Percentiles rank a stretch among this genome's conserved stretches.
Conservation (phyloP, 2,113 vertebrate species). For the Stictonetta naevosa region DNA sequence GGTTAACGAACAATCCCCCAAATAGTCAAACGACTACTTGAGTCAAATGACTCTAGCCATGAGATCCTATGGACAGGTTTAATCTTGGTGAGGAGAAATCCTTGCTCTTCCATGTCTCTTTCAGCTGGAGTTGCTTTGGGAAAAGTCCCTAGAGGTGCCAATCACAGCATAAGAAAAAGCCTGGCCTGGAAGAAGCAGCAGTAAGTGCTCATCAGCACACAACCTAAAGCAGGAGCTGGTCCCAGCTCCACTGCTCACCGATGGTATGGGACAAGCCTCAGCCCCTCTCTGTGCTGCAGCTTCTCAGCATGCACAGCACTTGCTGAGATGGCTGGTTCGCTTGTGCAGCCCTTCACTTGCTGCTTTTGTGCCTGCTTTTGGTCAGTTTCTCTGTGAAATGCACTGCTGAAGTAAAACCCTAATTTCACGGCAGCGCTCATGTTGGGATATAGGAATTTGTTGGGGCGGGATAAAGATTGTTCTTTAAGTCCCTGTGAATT, state of each 20-base stretch:
- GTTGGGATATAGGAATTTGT: background rate
- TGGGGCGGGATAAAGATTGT: background rate
- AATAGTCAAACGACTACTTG: background rate
- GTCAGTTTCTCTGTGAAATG: background rate
- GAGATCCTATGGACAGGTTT: background rate
- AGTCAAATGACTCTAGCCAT: background rate
- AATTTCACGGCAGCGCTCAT: background rate
- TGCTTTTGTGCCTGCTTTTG: background rate
- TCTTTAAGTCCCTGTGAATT: background rate
- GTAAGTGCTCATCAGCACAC: accelerated
- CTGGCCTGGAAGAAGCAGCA: background rate
- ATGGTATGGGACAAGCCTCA: background rate
- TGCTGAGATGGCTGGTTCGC: background rate
- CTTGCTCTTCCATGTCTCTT: background rate
- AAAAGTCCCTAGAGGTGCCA: background rate
- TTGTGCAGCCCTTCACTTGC: background rate
- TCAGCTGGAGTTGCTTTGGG: background rate
- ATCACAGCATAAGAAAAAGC: background rate
- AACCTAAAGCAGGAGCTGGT: background rate
- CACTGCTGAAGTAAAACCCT: background rate
- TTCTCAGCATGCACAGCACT: background rate
- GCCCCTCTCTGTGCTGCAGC: background rate
- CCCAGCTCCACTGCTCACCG: background rate
- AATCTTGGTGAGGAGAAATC: background rate
- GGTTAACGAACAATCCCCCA: background rate